Conservation (phyloP, 2,888 invertebrate species). For the Diarsia rubi region DNA sequence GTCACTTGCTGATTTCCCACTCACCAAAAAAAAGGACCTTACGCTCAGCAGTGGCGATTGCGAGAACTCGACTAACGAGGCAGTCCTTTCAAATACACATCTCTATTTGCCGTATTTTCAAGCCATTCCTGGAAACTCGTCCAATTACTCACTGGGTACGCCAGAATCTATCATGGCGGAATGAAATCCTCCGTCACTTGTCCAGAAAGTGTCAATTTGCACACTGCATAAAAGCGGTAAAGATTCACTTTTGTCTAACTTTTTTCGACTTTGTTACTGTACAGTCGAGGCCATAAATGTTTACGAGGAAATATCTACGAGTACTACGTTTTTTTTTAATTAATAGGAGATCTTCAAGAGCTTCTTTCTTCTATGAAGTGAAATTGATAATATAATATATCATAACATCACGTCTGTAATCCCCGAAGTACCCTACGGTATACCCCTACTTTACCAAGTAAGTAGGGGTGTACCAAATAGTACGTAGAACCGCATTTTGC, state of each 20-base stretch:
- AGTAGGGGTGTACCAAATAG: too few species aligned
- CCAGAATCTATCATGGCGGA: background rate
- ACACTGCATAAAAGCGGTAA: background rate
- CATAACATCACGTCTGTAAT: too few species aligned
- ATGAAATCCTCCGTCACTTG: slow-evolving; percentile 1
- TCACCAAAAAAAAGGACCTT: too few species aligned
- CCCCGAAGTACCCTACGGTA: too few species aligned
- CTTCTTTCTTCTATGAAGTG: background rate
- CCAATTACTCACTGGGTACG: slow-evolving; percentile 12
- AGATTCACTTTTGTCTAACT: background rate
- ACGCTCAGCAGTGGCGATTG: too few species aligned
- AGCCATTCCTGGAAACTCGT: background rate
- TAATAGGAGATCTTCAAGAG: background rate
- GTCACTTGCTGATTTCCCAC: too few species aligned
- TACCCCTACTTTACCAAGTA: too few species aligned
- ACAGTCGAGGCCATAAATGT: background rate
- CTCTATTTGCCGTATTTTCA: background rate
- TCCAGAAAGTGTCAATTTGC: slow-evolving; percentile 27
- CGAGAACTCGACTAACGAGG: too few species aligned
- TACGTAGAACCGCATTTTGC: too few species aligned
- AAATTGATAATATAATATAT: too few species aligned
- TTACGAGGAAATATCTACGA: background rate
- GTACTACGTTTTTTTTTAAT: background rate
- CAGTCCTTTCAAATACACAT: background rate
- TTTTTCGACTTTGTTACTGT: background rate